These are phyloP conservation scores for Gallirallus australis DNA, from an alignment of 2,797 vertebrate species.

Conservation along the genomic window DNA sequence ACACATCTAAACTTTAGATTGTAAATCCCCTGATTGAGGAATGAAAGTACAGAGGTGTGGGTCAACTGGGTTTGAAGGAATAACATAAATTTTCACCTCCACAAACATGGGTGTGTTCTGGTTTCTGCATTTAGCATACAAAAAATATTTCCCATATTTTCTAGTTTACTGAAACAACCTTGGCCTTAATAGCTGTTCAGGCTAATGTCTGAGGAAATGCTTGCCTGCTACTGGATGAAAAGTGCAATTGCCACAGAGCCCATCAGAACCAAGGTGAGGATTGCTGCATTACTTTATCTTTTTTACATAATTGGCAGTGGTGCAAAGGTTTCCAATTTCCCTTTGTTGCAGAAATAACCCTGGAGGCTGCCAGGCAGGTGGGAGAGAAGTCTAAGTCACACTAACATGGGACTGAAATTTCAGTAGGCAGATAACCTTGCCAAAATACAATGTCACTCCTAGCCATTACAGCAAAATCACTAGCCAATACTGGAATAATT, in stretches of 20 bases:
- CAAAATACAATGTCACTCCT: neutral
- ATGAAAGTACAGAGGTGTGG: neutral
- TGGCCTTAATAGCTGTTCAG: neutral
- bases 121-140: neutral
- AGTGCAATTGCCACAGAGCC: neutral
- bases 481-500: neutral
- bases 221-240: neutral
- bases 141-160: neutral
- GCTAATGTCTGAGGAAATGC: neutral
- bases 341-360: neutral
- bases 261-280: neutral
- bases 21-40: fast-evolving
- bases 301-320: neutral
- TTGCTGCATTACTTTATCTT: neutral
- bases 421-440: neutral
- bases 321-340: neutral
- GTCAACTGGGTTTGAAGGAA: neutral
- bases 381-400: neutral
- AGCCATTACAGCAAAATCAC: neutral
- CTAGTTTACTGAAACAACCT: neutral
- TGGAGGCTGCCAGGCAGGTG: neutral
- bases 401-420: neutral
- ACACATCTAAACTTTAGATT: neutral
- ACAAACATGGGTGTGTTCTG: neutral
- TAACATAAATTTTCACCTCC: neutral